These are phyloP conservation scores for Acanthisitta chloris DNA, from an alignment of 2,113 vertebrate species.

Conservation along the genomic window DNA sequence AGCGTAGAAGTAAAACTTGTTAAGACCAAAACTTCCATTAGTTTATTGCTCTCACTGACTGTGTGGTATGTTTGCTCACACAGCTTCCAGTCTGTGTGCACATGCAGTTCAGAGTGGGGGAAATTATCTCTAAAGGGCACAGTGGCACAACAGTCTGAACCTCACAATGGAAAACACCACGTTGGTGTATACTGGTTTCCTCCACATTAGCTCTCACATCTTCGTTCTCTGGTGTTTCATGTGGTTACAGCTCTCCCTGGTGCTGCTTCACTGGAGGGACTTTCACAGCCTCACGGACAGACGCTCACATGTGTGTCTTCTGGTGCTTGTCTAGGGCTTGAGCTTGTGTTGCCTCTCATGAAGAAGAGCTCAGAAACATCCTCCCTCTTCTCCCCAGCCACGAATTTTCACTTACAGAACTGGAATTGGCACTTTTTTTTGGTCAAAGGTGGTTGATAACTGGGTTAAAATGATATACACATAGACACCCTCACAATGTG, in stretches of 20 bases:
- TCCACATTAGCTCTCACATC: neutral
- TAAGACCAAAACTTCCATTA: neutral
- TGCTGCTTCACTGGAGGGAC: neutral
- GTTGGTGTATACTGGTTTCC: neutral
- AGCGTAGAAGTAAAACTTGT: neutral
- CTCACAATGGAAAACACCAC: neutral
- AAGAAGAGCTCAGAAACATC: neutral
- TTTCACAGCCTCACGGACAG: neutral
- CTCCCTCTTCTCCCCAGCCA: neutral
- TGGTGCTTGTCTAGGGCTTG: neutral
- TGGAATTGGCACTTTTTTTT: neutral
- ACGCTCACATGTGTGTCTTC: fast-evolving
- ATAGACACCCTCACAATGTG: fast-evolving
- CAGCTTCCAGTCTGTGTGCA: neutral
- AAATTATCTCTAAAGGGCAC: neutral
- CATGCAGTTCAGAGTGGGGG: neutral
- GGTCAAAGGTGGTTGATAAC: neutral
- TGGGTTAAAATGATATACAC: neutral
- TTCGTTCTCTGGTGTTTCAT: neutral
- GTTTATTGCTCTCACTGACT: fast-evolving
- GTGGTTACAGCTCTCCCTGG: constrained; percentile 12
- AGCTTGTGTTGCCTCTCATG: fast-evolving
- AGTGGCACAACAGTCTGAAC: neutral
- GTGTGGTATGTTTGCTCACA: neutral
- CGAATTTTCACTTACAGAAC: neutral